Evolutionary conservation across 2,888 invertebrate species (phyloP), one percentile per base, ranked within the genome.

Genomic region (Lithophane socia): DNA sequence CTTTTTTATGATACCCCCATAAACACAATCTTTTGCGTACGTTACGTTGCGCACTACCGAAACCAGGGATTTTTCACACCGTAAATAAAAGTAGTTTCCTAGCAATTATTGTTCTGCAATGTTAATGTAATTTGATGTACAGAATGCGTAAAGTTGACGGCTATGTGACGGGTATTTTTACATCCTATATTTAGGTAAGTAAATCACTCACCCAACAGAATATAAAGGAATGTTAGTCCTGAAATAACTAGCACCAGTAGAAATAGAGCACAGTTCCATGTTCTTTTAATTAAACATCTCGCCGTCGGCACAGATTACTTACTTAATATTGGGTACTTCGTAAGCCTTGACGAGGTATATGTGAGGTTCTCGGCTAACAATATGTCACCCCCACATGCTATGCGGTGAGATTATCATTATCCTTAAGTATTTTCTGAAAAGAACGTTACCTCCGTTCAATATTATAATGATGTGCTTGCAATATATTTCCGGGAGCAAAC

Each of bases 251-350:
- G 60, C n/a, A 21, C 52, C 13, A 42, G 75, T 49, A 65, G 42
- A 54, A 77, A 82, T 60, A 65, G 71, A 72, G 71, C 68, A 29
- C 68, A 44, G 61, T 66, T 72, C 47, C 83, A 54, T 83, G 86
- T 82, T 72, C 56, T 72, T 86, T 82, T 83, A 85, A 85, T 86
- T 82, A 85, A 85, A 69, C 68, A 69, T 44, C 37, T 42, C 56
- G 18, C 18, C 49, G 70, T 21, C 42, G 52, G 69, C 67, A 68
- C 85, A 56, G 79, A 81, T 73, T 81, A 44, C 44, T 4, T 4
- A 58, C 65, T 65, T 42, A 37, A 84, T 79, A 73, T 69, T 81
- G 83, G 67, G 49, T 83, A 61, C 69, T 58, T 58, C 44, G 52
- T 65, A 56, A 79, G 72, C 72, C 60, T 21, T 49, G 44, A 21